These are phyloP conservation scores for Pseudomyrmex gracilis DNA, from an alignment of 1,140 invertebrate species.

Conservation along the genomic window DNA sequence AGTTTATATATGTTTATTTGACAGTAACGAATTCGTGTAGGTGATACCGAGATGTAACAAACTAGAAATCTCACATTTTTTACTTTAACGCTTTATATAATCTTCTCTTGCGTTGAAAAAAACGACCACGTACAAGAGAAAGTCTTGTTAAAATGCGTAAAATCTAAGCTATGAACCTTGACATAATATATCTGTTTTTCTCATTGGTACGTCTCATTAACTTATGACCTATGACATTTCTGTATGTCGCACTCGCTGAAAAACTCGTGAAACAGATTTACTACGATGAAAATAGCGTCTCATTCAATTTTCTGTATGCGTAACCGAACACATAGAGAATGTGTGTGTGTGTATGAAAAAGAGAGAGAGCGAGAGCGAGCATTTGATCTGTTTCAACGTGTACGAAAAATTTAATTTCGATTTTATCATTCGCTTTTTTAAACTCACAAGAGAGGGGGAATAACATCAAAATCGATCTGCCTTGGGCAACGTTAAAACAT, in stretches of 20 bases:
- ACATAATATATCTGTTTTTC: constrained; percentile 8
- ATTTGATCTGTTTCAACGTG: constrained; percentile 47
- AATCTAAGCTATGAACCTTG: constrained; percentile 29
- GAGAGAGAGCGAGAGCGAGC: background rate
- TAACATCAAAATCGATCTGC: constrained; percentile 51
- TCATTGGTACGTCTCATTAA: constrained; percentile 42
- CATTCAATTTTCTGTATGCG: constrained; percentile 53
- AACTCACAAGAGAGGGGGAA: constrained; percentile 44
- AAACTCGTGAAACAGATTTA: constrained; percentile 56
- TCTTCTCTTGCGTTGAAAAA: constrained; percentile 4
- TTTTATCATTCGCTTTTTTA: constrained; percentile 58
- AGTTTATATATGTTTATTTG: background rate
- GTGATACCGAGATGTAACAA: background rate
- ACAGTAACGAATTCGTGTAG: background rate
- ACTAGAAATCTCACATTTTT: background rate
- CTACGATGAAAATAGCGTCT: constrained; percentile 54
- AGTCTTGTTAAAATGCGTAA: constrained; percentile 9
- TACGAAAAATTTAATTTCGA: constrained; percentile 53
- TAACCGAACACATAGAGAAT: constrained; percentile 29
- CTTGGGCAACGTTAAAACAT: constrained; percentile 60
- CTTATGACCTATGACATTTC: background rate
- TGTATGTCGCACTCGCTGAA: constrained; percentile 1
- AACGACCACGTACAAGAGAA: background rate
- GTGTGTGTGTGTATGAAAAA: too few relatives aligned
- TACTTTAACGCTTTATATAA: background rate